A percentile compares a stretch with the other conserved stretches of the same genome.
Evolutionary conservation across 2,113 vertebrate genomes (phyloP).

Genomic region (Platichthys stellatus): DNA sequence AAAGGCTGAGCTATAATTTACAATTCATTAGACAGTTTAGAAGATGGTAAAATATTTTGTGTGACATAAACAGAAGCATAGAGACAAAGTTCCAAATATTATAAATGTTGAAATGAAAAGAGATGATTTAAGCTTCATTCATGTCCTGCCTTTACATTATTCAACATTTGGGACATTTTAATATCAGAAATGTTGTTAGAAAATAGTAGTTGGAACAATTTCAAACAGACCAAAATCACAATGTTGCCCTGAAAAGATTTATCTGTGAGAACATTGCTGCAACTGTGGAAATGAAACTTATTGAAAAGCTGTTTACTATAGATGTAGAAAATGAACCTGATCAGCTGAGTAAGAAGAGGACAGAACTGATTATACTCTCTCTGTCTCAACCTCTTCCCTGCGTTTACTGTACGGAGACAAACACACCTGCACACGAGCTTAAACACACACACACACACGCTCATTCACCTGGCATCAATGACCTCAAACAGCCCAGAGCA

Average conservation of each 20-base stretch:
- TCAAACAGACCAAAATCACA: too few relatives aligned
- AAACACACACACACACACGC: neutral
- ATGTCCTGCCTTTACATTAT: neutral
- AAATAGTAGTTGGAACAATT: too few relatives aligned
- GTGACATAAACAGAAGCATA: neutral
- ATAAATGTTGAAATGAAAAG: neutral
- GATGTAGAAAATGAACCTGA: too few relatives aligned
- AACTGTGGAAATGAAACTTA: too few relatives aligned
- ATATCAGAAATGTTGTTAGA: too few relatives aligned
- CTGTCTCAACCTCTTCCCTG: neutral
- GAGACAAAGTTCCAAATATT: neutral
- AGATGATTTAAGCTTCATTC: neutral
- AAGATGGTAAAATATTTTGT: neutral
- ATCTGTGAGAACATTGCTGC: too few relatives aligned
- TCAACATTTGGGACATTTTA: too few relatives aligned
- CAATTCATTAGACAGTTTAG: neutral
- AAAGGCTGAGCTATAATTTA: slow-evolving; percentile 7
- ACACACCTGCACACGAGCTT: slow-evolving; percentile 35
- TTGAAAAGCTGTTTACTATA: too few relatives aligned
- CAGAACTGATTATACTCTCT: neutral
- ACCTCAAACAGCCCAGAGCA: slow-evolving; percentile 34
- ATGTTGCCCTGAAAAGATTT: too few relatives aligned
- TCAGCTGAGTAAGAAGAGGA: too few relatives aligned
- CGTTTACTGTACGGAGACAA: slow-evolving; percentile 19
- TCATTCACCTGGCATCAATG: slow-evolving; percentile 24